Percentiles rank a stretch among this genome's conserved stretches.
Conservation (phyloP, 37 sponge, comb jelly and placozoan genomes). For the Axinella damicornis region DNA sequence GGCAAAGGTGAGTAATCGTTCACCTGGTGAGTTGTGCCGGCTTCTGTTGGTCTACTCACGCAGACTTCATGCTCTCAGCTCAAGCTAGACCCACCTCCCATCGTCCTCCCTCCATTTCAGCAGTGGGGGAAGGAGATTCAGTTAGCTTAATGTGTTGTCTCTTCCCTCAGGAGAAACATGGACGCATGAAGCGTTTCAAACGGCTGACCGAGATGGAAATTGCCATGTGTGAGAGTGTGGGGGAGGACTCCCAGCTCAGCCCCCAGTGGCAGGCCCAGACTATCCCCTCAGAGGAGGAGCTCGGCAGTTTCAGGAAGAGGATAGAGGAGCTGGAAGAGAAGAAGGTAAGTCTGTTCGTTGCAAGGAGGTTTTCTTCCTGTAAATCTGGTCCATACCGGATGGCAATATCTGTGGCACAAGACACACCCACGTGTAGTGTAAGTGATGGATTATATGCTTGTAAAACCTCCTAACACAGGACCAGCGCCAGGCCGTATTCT, state of each 20-base stretch:
- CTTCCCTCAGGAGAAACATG: constrained; percentile 43
- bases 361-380: too few species aligned
- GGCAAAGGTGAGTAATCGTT: constrained; percentile 53
- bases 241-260: constrained; percentile 22
- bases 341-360: constrained; percentile 27
- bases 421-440: too few species aligned
- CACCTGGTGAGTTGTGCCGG: too few species aligned
- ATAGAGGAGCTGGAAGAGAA: constrained; percentile 61
- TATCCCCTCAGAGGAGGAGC: constrained; percentile 71
- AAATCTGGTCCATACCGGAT: too few species aligned
- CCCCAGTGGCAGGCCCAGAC: constrained; percentile 1
- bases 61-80: too few species aligned
- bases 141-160: too few species aligned
- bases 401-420: too few species aligned
- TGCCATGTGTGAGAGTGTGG: constrained; percentile 57
- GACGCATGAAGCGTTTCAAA: constrained; percentile 71
- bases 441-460: too few species aligned
- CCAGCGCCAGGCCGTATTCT: constrained; percentile 48
- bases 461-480: constrained; percentile 32
- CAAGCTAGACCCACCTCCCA: too few species aligned
- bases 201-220: constrained; percentile 74
- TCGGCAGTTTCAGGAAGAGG: constrained; percentile 40
- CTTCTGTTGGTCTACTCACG: too few species aligned
- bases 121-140: too few species aligned
- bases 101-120: too few species aligned